Conservation (phyloP, 2,888 invertebrate genomes). For the Hofmannophila pseudospretella region DNA sequence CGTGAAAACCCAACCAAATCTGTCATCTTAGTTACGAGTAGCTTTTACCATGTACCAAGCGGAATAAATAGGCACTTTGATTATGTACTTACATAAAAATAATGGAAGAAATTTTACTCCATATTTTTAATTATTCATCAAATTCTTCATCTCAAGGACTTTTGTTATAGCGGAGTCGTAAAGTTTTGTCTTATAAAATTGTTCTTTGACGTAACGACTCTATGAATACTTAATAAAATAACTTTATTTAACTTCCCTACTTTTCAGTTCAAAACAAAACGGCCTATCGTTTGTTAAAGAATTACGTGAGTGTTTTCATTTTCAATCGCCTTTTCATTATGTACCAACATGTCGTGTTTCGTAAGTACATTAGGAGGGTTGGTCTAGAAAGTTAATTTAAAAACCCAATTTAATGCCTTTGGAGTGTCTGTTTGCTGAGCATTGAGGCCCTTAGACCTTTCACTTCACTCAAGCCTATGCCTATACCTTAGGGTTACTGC, state of each 20-base stretch:
- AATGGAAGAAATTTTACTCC: slow-evolving; percentile 6
- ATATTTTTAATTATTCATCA: slow-evolving; percentile 25
- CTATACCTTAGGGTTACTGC: slow-evolving; percentile 14
- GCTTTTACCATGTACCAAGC: no score
- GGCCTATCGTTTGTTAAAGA: not conserved
- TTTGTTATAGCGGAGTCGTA: slow-evolving; percentile 25
- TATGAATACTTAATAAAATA: slow-evolving; percentile 30
- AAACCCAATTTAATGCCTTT: slow-evolving; percentile 36
- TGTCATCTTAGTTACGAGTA: no score
- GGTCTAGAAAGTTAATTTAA: slow-evolving; percentile 37
- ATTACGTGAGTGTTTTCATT: slow-evolving; percentile 13
- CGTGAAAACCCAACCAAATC: no score
- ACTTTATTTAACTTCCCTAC: slow-evolving; percentile 14
- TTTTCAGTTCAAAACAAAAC: not conserved
- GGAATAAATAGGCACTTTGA: no score
- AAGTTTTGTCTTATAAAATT: slow-evolving; percentile 34
- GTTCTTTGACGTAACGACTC: slow-evolving; percentile 32
- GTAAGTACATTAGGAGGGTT: slow-evolving; percentile 26
- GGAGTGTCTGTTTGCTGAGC: slow-evolving; percentile 37
- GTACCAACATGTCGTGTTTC: no score
- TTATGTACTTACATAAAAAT: no score
- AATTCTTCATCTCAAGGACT: slow-evolving; percentile 27
- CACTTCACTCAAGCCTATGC: slow-evolving; percentile 4
- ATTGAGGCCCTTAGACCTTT: slow-evolving; percentile 17
- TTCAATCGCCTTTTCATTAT: slow-evolving; percentile 10